A percentile compares a stretch with the other conserved stretches of the same genome.
Evolutionary conservation across 2,888 invertebrate species (phyloP).

Genomic region (Thymelicus sylvestris): DNA sequence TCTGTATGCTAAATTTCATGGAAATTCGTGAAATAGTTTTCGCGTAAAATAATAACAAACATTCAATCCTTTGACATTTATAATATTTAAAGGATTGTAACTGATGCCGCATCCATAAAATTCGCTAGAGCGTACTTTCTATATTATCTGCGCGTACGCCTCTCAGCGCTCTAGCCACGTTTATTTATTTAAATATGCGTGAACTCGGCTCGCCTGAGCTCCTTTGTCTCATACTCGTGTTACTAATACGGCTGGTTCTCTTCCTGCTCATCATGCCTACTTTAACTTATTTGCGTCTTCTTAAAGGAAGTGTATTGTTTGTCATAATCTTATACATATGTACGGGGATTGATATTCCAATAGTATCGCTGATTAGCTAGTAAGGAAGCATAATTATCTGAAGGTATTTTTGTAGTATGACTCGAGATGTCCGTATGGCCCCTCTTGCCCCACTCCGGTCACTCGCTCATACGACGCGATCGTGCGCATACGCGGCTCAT

Average conservation of each 20-base stretch:
- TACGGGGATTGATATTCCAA: background rate
- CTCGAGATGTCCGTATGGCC: no score
- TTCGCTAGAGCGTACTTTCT: constrained; percentile 37
- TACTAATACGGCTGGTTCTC: constrained; percentile 58
- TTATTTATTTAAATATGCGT: constrained; percentile 80
- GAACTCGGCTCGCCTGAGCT: constrained; percentile 63
- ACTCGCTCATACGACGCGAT: no score
- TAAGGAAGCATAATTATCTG: background rate
- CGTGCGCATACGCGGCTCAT: no score
- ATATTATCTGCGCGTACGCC: constrained; percentile 54
- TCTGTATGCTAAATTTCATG: no score
- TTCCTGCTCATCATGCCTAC: constrained; percentile 60
- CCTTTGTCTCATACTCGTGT: constrained; percentile 70
- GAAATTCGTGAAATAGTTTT: no score
- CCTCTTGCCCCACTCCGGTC: no score
- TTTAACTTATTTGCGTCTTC: constrained; percentile 43
- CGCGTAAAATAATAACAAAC: no score
- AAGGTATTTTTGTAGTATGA: no score
- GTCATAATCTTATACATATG: constrained; percentile 2
- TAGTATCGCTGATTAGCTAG: background rate
- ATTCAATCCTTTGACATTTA: no score
- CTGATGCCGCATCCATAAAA: constrained; percentile 46
- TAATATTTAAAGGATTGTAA: no score
- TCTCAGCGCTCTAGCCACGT: constrained; percentile 62
- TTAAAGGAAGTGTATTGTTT: constrained; percentile 37